These are phyloP conservation scores for Hemicrepidius hirtus DNA, from an alignment of 2,888 invertebrate genomes.

Conservation along the genomic window DNA sequence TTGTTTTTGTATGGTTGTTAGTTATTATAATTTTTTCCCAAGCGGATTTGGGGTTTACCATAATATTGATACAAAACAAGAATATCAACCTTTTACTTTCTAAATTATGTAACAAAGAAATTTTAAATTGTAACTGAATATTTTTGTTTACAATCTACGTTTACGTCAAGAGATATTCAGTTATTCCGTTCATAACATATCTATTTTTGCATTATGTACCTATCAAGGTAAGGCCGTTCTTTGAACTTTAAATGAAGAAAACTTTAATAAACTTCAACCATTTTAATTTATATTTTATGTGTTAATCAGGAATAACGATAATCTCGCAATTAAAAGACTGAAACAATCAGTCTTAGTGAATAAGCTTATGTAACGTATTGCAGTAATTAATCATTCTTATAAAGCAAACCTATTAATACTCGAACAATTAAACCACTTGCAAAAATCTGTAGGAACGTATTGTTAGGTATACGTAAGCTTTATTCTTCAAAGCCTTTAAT, in stretches of 20 bases:
- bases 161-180: too few species aligned
- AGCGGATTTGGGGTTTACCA: too few species aligned
- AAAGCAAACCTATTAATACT: background rate
- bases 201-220: background rate
- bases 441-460: background rate
- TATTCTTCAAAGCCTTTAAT: background rate
- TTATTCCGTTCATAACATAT: too few species aligned
- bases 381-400: background rate
- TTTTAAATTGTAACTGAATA: too few species aligned
- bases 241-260: slow-evolving; percentile 4
- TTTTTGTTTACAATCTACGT: too few species aligned
- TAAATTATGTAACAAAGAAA: too few species aligned
- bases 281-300: slow-evolving; percentile 1
- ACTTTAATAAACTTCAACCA: background rate
- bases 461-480: background rate
- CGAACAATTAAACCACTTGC: background rate
- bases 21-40: too few species aligned
- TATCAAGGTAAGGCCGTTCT: slow-evolving; percentile 7
- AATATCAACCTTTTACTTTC: too few species aligned
- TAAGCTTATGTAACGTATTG: slow-evolving; percentile 8
- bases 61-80: too few species aligned
- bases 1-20: too few species aligned
- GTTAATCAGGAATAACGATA: background rate
- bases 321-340: slow-evolving; percentile 7
- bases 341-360: background rate